Base-by-base conservation (phyloP, 2,797 vertebrate species). In the Octomys mimax region DNA sequence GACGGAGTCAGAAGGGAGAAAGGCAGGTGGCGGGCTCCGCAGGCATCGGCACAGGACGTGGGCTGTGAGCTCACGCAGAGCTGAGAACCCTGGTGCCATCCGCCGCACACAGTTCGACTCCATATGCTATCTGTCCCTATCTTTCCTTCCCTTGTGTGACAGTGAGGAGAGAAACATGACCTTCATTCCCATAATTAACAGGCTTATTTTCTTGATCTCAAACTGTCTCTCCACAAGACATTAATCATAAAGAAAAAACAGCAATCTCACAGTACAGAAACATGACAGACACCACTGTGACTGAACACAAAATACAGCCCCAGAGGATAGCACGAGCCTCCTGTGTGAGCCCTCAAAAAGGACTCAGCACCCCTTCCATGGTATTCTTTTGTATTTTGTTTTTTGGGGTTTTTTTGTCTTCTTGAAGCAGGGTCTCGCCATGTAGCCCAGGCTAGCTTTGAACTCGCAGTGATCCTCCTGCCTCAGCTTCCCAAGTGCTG, bases 181-280 rank as follows among this genome's bases (percentile, higher is more conserved):
- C 39, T 18, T 95, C 61, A 68, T 71, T 71, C 77, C 31, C 78
- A 80, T 78, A 92, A 89, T 62, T 95, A 75, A 73, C 16, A 12
- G 26, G 61, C 31, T 92, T 86, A 61, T 89, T 96, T 91, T 91
- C n/a, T 90, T n/a, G 94, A 13, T 52, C 71, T 91, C 59, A 78
- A 87, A 73, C n/a, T 89, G 42, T 83, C 33, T 93, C 26, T 46
- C n/a, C 64, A 94, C 5, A 91, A 92, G 22, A 52, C 6, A 92
- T 42, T 61, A 91, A 77, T 68, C 87, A 81, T 4, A 79, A 82
- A 14, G 61, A 9, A 73, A 75, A 91, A 91, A 83, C 1, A 75
- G n/a, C 68, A 93, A 83, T 78, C 75, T 89, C 61, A 91, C 68
- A 66, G 19, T 78, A 31, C 36, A 81, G 6, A 95, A 87, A 91